phyloP scores from a whole-genome alignment of 2,888 invertebrate species.

The Lasioglossum calceatum region DNA sequence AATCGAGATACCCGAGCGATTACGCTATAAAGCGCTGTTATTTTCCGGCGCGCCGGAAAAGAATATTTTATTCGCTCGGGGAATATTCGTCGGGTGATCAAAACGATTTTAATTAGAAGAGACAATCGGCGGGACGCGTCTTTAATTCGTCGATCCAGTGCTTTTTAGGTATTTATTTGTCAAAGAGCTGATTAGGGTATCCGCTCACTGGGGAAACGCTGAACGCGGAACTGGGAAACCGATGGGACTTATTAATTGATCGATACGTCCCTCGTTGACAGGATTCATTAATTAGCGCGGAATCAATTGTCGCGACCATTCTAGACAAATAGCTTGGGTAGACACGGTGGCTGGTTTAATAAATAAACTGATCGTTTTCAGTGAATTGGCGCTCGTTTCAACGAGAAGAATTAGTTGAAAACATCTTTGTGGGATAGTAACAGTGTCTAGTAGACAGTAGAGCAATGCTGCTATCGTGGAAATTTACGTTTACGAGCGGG shows the following conservation, averaged over 20 bases:
- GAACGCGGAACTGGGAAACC: neutral
- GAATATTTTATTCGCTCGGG: neutral
- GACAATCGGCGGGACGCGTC: neutral
- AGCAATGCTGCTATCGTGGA: constrained; percentile 8
- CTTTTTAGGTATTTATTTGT: neutral
- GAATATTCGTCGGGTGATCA: neutral
- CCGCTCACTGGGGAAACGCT: neutral
- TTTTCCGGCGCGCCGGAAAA: neutral
- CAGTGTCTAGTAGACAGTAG: neutral
- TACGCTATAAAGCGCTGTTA: neutral
- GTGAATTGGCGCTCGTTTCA: neutral
- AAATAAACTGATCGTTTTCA: neutral
- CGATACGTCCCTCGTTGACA: neutral
- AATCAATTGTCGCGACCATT: constrained; percentile 3
- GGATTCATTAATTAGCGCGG: constrained; percentile 1
- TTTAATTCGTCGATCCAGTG: neutral
- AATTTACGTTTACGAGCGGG: neutral
- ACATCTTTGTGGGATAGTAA: neutral
- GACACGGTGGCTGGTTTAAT: neutral
- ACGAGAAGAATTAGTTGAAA: neutral
- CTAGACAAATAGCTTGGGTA: neutral
- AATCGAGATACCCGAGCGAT: neutral
- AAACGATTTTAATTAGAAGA: neutral
- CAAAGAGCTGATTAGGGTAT: neutral
- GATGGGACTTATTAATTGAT: constrained; percentile 20